A percentile compares a stretch with the other conserved stretches of the same genome.
Evolutionary conservation across 1,140 invertebrate species (phyloP).

Genomic region (Drosophila murphyi): DNA sequence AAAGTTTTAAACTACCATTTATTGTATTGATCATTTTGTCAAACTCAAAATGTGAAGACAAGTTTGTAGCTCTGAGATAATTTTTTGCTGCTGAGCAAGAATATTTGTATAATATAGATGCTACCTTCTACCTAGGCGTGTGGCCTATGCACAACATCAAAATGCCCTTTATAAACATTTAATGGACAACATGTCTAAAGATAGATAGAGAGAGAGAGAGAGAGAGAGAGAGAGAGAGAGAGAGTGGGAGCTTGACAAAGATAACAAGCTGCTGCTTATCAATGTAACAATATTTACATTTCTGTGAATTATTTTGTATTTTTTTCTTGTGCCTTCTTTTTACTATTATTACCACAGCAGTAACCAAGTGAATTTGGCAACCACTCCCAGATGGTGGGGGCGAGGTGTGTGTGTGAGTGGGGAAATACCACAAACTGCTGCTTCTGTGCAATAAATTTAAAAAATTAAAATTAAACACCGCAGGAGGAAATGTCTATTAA

Average conservation of each 20-base stretch:
- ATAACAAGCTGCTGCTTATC: slow-evolving; percentile 66
- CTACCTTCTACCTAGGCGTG: too few relatives aligned
- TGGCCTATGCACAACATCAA: too few relatives aligned
- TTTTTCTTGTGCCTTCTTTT: slow-evolving; percentile 31
- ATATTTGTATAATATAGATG: too few relatives aligned
- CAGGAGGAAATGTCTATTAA: background rate
- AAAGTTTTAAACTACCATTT: too few relatives aligned
- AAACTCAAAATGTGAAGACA: too few relatives aligned
- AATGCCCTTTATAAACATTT: background rate
- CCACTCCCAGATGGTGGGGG: slow-evolving; percentile 7
- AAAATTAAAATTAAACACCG: slow-evolving; percentile 36
- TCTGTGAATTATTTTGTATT: slow-evolving; percentile 62
- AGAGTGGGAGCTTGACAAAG: slow-evolving; percentile 38
- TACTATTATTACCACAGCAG: slow-evolving; percentile 38
- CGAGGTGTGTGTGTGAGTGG: background rate
- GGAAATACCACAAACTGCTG: background rate
- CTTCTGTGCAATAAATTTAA: slow-evolving; percentile 45
- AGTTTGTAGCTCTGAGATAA: too few relatives aligned
- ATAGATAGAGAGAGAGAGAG: background rate
- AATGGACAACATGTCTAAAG: background rate
- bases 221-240: slow-evolving; percentile 17
- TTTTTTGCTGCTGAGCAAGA: too few relatives aligned
- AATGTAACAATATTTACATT: slow-evolving; percentile 84
- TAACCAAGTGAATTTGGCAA: slow-evolving; percentile 35
- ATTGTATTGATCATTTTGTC: too few relatives aligned